Base-by-base conservation (phyloP, 2,888 invertebrate genomes). In the Limnephilus lunatus region DNA sequence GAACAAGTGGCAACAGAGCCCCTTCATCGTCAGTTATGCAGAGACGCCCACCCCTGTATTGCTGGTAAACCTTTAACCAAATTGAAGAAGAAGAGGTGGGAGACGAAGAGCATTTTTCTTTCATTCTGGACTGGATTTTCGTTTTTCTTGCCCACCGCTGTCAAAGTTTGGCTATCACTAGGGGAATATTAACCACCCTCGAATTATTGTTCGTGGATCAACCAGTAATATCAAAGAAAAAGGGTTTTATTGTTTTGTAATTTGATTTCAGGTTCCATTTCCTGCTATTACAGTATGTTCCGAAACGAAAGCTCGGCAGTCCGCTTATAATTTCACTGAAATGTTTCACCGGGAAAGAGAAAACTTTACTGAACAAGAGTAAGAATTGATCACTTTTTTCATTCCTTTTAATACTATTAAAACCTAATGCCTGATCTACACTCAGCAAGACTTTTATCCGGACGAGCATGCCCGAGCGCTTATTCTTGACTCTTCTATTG, bases 21-120 rank as follows among this genome's bases (percentile, higher is more conserved):
- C 97, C 0, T 97, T 98, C 0, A 97, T 98, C 94, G 97, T 98
- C 25, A 97, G 97, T 94, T 98, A 98, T 94, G 97, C 97, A 1
- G 97, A 97, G 94, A 97, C 97, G 92, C 97, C 97, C 0, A 98
- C 97, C 14, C 97, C 97, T 1, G 96, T 97, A 85, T 97, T 97
- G 97, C 96, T 97, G 95, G 96, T 97, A 82, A 19, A 68, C 68
- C 68, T 5, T 19, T 53, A 53, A 25, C 4, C 25, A 68, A 48
- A 48, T 48, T 14, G 15, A 48, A 15, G 48, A 48, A 48, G 48
- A 48, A 15, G 12, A 12, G 44, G 0, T 12, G 2, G 12, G 2
- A 44, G 39, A 4, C 11, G 0, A 48, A 48, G 48, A 15, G 44
- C 2, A 19, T 68, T 68, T 4, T 68, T 68, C n/a, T 68, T 25